These are phyloP conservation scores for Panagrolaimus sp. DNA, from an alignment of 1,140 invertebrate genomes.

Conservation along the genomic window DNA sequence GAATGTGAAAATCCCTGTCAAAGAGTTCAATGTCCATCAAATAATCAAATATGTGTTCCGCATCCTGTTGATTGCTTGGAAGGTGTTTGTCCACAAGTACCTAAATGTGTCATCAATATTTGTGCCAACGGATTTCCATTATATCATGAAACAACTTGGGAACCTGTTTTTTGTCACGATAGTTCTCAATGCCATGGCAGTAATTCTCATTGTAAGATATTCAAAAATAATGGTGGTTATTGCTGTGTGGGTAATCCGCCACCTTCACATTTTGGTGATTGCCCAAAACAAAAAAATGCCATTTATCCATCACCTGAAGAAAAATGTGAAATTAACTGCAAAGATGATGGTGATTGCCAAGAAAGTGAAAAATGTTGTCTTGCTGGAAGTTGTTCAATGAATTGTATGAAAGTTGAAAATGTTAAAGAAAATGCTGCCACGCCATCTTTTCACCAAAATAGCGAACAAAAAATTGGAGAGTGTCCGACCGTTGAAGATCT, in stretches of 20 bases:
- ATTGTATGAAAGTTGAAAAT: conserved; percentile 12
- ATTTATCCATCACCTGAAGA: conserved; percentile 15
- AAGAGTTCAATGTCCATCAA: conserved; percentile 34
- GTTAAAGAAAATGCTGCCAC: background rate
- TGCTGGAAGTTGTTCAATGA: conserved; percentile 29
- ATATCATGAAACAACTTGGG: conserved; percentile 25
- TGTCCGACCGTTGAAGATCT: conserved; percentile 28
- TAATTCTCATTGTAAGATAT: conserved; percentile 26
- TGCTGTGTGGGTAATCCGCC: conserved; percentile 37
- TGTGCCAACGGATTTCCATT: conserved; percentile 29
- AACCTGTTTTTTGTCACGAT: conserved; percentile 25
- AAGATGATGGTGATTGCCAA: conserved; percentile 33
- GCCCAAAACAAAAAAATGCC: conserved; percentile 23
- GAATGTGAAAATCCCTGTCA: conserved; percentile 47
- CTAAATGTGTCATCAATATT: conserved; percentile 41
- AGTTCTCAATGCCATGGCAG: conserved; percentile 15
- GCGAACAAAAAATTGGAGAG: conserved; percentile 12
- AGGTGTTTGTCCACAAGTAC: conserved; percentile 32
- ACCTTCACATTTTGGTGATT: conserved; percentile 26
- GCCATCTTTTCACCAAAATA: background rate
- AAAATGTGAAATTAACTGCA: conserved; percentile 30
- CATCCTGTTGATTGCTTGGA: conserved; percentile 38
- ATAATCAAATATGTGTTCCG: conserved; percentile 38
- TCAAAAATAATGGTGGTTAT: conserved; percentile 25
- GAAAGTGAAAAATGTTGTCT: conserved; percentile 28